Evolutionary conservation across 1,140 invertebrate species (phyloP), one percentile per base, ranked within the genome.

Genomic region (Scaptomyza graminum): DNA sequence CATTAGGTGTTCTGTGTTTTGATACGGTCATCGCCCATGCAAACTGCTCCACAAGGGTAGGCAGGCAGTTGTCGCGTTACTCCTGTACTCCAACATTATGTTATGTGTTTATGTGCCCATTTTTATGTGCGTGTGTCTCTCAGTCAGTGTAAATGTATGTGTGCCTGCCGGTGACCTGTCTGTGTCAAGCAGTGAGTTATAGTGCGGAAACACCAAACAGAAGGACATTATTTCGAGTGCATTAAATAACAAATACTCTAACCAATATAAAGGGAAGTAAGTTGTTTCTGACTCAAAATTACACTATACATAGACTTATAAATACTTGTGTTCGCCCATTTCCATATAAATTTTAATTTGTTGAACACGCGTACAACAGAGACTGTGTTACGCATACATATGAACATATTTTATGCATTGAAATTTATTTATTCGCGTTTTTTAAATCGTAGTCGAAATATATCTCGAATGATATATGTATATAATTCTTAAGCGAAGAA

Each of bases 181-280:
- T 18, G 18, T 18, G 18, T 18, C 78, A 85, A 85, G 77, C 81
- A 87, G 82, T 85, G 82, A 87, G 82, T 87, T 87, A 85, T 85
- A 87, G 81, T 84, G 85, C 78, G 77, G 82, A 87, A 81, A 81
- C 50, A 66, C 74, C 74, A 56, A 74, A 66, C 46, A 76, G 72
- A 76, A 66, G 66, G 60, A 61, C 25, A 22, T 2, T 2, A 16
- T 12, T n/a, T 18, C 4, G 7, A 6, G 0, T 7, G 39, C 1
- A 12, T 12, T 9, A 18, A 54, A 41, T 55, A n/a, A 18, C 7
- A 11, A 16, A 83, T 83, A 34, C 79, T 34, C 77, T 79, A 2
- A 37, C 34, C 34, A 9, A 9, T 11, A 37, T 28, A 5, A 5
- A 18, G 18, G 18, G 18, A 28, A 5, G 4, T 28, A 5, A 28